Base-by-base conservation (phyloP, 2,113 vertebrate species). In the Pyrgilauda ruficollis region DNA sequence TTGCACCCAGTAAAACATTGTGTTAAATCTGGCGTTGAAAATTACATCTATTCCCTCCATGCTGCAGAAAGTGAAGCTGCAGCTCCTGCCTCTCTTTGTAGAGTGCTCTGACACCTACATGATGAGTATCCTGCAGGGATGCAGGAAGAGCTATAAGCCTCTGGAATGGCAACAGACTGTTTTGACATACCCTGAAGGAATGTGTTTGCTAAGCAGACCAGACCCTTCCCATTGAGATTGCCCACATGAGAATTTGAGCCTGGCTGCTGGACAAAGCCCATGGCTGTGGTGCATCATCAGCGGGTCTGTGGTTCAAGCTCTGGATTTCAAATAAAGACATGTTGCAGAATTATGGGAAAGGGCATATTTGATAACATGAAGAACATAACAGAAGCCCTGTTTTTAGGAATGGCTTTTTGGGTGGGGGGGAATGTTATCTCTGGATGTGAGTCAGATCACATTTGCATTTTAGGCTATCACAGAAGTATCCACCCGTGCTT, bases 141-240 rank as follows among this genome's bases (percentile, higher is more conserved):
- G 31, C 44, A 86, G 43, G 49, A 90, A 85, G 55, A 82, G 55
- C 66, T 59, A 22, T 66, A 47, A 82, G 53, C 55, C 30, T 77
- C 72, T 37, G 74, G 49, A 85, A 66, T 53, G 68, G 78, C 39
- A 67, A 20, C 73, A 82, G 69, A 0, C 24, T 74, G 61, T 89
- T 94, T 79, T 92, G 73, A 92, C 59, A 82, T 59, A 50, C 8
- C 6, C 58, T 63, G 83, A 53, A 87, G 76, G 90, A 94, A 88
- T 88, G 87, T 16, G 14, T 85, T 83, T 31, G 44, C 63, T 79
- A 27, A 53, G 31, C 66, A 66, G 59, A 76, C 52, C 84, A 95
- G 93, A 79, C 23, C 77, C 62, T 82, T 93, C 70, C 76, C 39
- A 56, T 27, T 22, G 14, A 44, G 53, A 72, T 14, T 75, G 58